phyloP scores from a whole-genome alignment of 2,113 vertebrate species.

The Ptychochromis oligacanthus region DNA sequence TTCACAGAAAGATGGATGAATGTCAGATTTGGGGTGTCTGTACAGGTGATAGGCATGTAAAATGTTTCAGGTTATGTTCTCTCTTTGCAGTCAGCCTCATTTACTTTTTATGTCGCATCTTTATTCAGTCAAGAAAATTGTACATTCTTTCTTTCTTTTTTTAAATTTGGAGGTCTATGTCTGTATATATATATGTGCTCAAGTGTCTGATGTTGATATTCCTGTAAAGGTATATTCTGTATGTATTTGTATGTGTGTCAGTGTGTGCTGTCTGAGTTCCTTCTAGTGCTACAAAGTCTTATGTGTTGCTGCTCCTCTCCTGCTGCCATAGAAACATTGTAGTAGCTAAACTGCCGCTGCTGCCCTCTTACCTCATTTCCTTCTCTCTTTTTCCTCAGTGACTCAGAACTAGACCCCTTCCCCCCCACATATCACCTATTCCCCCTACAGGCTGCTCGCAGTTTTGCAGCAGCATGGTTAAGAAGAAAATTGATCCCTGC shows the following conservation, averaged over 20 bases:
- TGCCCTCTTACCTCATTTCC: slow-evolving; percentile 73
- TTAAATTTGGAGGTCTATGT: slow-evolving; percentile 64
- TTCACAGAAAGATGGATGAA: slow-evolving; percentile 20
- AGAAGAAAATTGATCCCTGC: not conserved
- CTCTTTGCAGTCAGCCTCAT: slow-evolving; percentile 28
- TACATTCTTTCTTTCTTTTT: not conserved
- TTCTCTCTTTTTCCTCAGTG: slow-evolving; percentile 69
- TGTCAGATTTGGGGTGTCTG: slow-evolving; percentile 5
- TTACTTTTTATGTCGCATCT: slow-evolving; percentile 51
- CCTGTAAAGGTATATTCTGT: slow-evolving; percentile 25
- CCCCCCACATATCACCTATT: slow-evolving; percentile 48
- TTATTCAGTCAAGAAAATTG: slow-evolving; percentile 30
- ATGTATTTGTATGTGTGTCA: slow-evolving; percentile 49
- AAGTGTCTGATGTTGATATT: slow-evolving; percentile 50
- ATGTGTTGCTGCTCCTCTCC: slow-evolving; percentile 66
- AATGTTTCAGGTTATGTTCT: slow-evolving; percentile 7
- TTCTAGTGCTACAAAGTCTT: slow-evolving; percentile 50
- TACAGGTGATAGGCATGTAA: slow-evolving; percentile 13
- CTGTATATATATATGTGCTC: slow-evolving; percentile 66
- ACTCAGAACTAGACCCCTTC: slow-evolving; percentile 53
- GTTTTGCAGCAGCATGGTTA: slow-evolving; percentile 31
- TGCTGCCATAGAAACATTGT: slow-evolving; percentile 73
- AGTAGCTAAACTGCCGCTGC: slow-evolving; percentile 66
- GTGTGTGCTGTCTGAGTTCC: slow-evolving; percentile 50
- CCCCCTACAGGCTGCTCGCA: slow-evolving; percentile 54